Conservation (phyloP, 2,797 vertebrate genomes). For the Gymnothorax reevesii region DNA sequence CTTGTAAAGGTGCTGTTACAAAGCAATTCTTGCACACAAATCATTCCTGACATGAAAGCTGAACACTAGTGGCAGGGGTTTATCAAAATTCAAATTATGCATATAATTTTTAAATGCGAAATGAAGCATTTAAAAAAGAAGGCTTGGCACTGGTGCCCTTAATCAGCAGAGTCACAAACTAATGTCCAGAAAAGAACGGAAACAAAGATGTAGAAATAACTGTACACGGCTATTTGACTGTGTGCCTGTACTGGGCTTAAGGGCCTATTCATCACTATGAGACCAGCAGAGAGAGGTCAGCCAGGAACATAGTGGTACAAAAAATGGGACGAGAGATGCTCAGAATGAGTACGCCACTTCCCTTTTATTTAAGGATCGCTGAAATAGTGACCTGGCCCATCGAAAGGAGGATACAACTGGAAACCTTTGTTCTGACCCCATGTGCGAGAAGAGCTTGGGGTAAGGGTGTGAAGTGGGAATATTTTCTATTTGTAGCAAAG, state of each 20-base stretch:
- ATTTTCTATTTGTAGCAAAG: too few relatives aligned
- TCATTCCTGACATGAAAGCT: constrained; percentile 16
- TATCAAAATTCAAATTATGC: constrained; percentile 21
- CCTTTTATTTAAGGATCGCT: background rate
- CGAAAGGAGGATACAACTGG: too few relatives aligned
- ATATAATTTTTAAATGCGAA: background rate
- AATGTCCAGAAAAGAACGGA: background rate
- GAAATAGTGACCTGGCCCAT: background rate
- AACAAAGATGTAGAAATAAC: constrained; percentile 41
- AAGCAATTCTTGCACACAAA: constrained; percentile 7
- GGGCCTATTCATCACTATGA: constrained; percentile 28
- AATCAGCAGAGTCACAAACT: constrained; percentile 26
- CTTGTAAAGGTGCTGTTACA: constrained; percentile 8
- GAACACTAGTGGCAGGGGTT: constrained; percentile 21
- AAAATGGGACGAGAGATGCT: background rate
- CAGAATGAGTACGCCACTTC: background rate
- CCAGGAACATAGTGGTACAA: background rate
- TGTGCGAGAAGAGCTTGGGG: too few relatives aligned
- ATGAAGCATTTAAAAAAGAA: constrained; percentile 17
- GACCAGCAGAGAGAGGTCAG: background rate
- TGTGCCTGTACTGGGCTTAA: constrained; percentile 33
- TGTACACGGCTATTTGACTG: constrained; percentile 28
- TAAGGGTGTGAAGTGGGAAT: too few relatives aligned
- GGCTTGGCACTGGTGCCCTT: background rate
- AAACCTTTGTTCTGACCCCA: too few relatives aligned